These are phyloP conservation scores for Sanderia malayensis DNA, from an alignment of 30 jellyfish, hydroid and myxozoan genomes.

Conservation along the genomic window DNA sequence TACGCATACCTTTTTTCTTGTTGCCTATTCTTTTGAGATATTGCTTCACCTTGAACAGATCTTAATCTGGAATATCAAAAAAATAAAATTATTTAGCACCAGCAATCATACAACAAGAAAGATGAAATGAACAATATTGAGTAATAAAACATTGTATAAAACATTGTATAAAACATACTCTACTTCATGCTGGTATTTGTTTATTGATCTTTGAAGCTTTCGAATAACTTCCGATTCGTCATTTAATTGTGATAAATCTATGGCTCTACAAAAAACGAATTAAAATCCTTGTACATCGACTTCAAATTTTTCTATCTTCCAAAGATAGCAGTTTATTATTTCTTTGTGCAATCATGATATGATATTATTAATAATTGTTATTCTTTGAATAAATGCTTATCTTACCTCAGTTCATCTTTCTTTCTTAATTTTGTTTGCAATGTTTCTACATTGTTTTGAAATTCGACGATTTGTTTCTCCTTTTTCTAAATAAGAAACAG, in stretches of 20 bases:
- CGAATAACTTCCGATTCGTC: conserved; percentile 2
- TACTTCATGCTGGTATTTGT: conserved; percentile 5
- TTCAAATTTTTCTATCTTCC: background rate
- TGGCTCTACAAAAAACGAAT: too few species aligned
- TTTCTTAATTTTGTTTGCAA: conserved; percentile 3
- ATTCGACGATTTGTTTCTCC: background rate
- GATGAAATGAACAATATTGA: background rate
- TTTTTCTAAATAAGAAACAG: conserved; percentile 1
- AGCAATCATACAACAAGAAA: too few species aligned
- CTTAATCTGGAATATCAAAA: background rate
- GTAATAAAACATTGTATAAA: background rate
- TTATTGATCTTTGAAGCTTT: background rate
- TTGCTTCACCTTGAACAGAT: conserved; percentile 21
- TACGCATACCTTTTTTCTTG: conserved; percentile 31
- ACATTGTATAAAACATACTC: conserved; percentile 7
- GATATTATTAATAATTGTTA: too few species aligned
- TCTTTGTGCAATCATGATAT: too few species aligned
- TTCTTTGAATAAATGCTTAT: too few species aligned
- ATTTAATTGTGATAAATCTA: background rate
- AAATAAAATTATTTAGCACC: background rate
- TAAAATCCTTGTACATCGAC: background rate
- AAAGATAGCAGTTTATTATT: too few species aligned
- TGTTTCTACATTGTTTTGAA: conserved; percentile 1
- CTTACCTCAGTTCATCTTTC: background rate
- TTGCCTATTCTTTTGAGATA: conserved; percentile 19